A percentile compares a stretch with the other conserved stretches of the same genome.
These are phyloP conservation scores for Lycophotia porphyrea DNA, from an alignment of 2,888 invertebrate species.

Conservation along the genomic window DNA sequence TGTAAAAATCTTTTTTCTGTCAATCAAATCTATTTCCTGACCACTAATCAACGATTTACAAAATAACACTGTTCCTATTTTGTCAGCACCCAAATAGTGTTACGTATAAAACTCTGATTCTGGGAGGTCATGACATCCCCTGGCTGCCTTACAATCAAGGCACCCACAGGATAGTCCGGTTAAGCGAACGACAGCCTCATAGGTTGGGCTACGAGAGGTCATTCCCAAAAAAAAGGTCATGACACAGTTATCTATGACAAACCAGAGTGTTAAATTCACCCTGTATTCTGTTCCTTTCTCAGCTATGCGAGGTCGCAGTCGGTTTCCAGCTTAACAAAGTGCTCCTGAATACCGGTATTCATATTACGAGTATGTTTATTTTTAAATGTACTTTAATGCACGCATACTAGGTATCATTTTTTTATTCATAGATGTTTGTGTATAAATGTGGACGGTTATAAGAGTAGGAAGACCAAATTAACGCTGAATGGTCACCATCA, in stretches of 20 bases:
- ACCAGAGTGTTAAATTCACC: neutral
- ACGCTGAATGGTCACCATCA: no score
- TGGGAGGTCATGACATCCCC: neutral
- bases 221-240: neutral
- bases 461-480: no score
- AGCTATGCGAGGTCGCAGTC: neutral
- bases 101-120: neutral
- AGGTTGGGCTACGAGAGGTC: neutral
- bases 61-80: neutral
- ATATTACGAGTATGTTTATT: no score
- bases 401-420: neutral
- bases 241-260: neutral
- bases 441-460: neutral
- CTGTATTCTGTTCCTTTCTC: neutral
- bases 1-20: no score
- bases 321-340: neutral
- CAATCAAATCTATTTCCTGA: no score
- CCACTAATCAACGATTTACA: neutral
- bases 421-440: neutral
- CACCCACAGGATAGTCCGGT: no score
- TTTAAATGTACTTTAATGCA: neutral
- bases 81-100: neutral
- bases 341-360: neutral
- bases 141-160: neutral
- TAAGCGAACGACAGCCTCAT: no score